A percentile compares a stretch with the other conserved stretches of the same genome.
Evolutionary conservation across 1,140 invertebrate species (phyloP).

Genomic region (Meteorus sp.): DNA sequence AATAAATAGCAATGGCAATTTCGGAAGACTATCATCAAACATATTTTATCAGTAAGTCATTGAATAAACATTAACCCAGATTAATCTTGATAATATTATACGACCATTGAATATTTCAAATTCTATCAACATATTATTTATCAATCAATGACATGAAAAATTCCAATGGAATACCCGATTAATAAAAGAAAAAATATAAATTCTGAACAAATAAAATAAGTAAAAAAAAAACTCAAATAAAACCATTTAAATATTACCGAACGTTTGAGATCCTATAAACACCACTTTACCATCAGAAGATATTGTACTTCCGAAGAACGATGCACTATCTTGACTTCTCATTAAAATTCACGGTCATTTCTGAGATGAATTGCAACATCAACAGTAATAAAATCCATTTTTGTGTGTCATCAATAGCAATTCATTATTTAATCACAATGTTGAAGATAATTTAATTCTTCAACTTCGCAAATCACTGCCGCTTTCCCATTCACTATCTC

Average conservation of each 20-base stretch:
- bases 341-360: background rate
- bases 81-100: background rate
- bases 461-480: too few relatives aligned
- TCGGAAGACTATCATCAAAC: background rate
- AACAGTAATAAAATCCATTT: too few relatives aligned
- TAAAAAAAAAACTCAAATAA: slow-evolving; percentile 16
- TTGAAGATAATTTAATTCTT: too few relatives aligned
- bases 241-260: slow-evolving; percentile 21
- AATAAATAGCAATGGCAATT: too few relatives aligned
- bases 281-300: slow-evolving; percentile 26
- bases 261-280: slow-evolving; percentile 23
- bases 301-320: slow-evolving; percentile 2
- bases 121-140: too few relatives aligned
- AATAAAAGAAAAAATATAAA: background rate
- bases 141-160: too few relatives aligned
- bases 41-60: background rate
- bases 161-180: too few relatives aligned
- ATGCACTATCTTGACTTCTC: background rate
- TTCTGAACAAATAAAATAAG: background rate
- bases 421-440: too few relatives aligned
- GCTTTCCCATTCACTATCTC: too few relatives aligned
- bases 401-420: too few relatives aligned
- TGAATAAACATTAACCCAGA: too few relatives aligned
- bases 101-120: background rate
- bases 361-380: background rate